phyloP scores from a whole-genome alignment of 2,888 invertebrate species.

The Gari tellinella region DNA sequence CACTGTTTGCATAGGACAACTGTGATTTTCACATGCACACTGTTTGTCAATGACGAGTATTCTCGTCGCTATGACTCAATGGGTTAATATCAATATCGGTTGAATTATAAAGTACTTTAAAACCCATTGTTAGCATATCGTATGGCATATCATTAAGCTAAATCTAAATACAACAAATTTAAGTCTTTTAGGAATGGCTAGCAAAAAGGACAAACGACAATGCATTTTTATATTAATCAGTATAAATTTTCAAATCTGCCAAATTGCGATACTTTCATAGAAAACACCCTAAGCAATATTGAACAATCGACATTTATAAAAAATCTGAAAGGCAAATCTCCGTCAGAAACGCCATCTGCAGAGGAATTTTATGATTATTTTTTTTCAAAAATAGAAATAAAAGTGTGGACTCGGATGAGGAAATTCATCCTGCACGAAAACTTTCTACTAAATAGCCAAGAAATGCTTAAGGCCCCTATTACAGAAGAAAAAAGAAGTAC shows the following conservation, averaged over 20 bases:
- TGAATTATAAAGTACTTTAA: no score
- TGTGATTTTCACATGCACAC: no score
- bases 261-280: slow-evolving; percentile 1
- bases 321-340: background rate
- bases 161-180: slow-evolving; percentile 1
- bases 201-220: slow-evolving; percentile 6
- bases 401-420: background rate
- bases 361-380: slow-evolving; percentile 8
- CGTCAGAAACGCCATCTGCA: background rate
- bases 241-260: background rate
- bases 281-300: slow-evolving; percentile 7
- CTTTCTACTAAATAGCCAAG: background rate
- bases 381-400: slow-evolving; percentile 12
- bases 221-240: slow-evolving; percentile 9
- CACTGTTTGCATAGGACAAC: no score
- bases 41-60: no score
- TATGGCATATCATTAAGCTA: slow-evolving; percentile 9
- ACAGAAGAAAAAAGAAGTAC: slow-evolving; percentile 24
- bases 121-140: no score
- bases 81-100: no score
- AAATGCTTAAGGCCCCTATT: slow-evolving; percentile 22
- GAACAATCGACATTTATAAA: background rate
- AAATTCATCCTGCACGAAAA: background rate
- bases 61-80: no score
- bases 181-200: slow-evolving; percentile 1